Evolutionary conservation across 2,888 invertebrate genomes (phyloP), one percentile per base, ranked within the genome.

Genomic region (Harpalus rubripes): DNA sequence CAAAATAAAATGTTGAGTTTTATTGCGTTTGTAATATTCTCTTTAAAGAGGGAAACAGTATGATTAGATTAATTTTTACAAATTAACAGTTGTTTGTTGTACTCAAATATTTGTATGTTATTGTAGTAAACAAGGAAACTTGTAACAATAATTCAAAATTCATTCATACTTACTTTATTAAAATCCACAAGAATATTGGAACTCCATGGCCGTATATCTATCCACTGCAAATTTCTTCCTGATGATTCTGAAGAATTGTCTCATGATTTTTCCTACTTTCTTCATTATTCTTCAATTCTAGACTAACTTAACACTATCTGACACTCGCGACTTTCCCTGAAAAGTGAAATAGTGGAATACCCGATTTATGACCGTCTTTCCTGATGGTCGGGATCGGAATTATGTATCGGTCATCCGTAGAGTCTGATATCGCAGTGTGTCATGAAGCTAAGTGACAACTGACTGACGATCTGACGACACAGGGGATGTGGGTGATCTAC

Each of bases 401-500:
- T 32, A 32, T 32, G 4, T 32, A 32, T 32, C 32, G 5, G 32
- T 32, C 32, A 32, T 32, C 5, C 32, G 32, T 1, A 22, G 44
- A 52, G 12, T 10, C 10, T 52, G 44, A 52, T 2, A 10, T 4
- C 44, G 44, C 12, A 12, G 8, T 52, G 44, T 52, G 44, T 52
- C 44, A 52, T 52, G 44, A 8, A 52, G 10, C 44, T 18, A 44
- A 18, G 10, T 44, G 72, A 74, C 68, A 68, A 68, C n/a, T 44
- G 72, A 41, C 68, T 68, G 41, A 41, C 39, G 41, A 74, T 41
- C 44, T 74, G 41, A 41, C 18, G 41, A 74, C 68, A 68, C 44
- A 44, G 72, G 72, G 72, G 72, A 74, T 74, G 72, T 74, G 72
- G 72, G 72, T 74, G 72, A 72, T 22, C 44, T 74, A 18, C 72